Evolutionary conservation across 2,797 vertebrate species (phyloP).

Genomic region (Halcyon chelicuti): DNA sequence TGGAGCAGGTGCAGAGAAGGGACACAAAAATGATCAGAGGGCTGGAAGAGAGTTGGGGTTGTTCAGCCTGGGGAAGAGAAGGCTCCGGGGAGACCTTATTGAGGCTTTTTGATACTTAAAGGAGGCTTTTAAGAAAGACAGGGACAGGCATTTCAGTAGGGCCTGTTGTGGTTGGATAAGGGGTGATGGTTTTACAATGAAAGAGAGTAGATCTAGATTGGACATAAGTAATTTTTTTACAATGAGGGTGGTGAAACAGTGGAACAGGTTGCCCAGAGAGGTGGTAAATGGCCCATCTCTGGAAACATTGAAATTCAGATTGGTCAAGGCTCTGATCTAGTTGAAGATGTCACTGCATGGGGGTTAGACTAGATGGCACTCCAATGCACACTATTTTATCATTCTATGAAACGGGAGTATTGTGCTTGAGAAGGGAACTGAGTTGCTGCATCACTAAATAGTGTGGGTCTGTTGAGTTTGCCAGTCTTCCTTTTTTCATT

Average conservation of each 20-base stretch:
- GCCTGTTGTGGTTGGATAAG: not conserved
- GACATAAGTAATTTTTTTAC: not conserved
- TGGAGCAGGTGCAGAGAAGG: not conserved
- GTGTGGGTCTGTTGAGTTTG: not conserved
- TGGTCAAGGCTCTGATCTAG: not conserved
- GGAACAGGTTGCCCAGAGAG: not conserved
- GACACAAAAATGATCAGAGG: not conserved
- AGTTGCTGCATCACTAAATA: not conserved
- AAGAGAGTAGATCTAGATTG: not conserved
- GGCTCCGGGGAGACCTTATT: not conserved
- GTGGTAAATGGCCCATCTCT: not conserved
- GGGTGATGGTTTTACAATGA: not conserved
- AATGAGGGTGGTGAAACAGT: not conserved
- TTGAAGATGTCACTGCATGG: not conserved
- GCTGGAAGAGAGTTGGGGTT: not conserved
- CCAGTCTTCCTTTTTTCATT: not conserved
- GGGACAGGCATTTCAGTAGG: not conserved
- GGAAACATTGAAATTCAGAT: not conserved
- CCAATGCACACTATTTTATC: not conserved
- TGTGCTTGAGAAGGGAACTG: not conserved
- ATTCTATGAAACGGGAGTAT: not conserved
- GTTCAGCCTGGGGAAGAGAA: not conserved
- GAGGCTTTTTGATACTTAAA: not conserved
- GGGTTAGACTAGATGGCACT: not conserved
- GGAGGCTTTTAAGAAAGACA: not conserved